Conservation (phyloP, 2,113 vertebrate genomes). For the Oreotragus oreotragus region DNA sequence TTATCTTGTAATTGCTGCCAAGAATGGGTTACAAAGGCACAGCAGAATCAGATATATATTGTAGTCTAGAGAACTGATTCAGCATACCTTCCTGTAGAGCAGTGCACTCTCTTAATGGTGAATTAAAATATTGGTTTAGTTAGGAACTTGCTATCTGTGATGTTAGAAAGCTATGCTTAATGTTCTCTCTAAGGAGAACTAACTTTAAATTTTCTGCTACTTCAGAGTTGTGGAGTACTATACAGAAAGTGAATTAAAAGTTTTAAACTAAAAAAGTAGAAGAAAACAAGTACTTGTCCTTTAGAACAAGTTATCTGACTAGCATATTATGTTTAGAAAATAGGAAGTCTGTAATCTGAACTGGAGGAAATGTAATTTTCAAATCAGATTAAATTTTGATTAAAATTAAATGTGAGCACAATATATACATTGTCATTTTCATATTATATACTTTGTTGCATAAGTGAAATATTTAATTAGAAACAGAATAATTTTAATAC, state of each 20-base stretch:
- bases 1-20: background rate
- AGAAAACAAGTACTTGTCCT: background rate
- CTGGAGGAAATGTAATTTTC: background rate
- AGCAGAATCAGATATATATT: background rate
- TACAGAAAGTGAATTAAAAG: background rate
- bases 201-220: background rate
- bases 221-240: background rate
- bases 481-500: background rate
- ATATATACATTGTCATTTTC: background rate
- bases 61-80: background rate
- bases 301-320: background rate
- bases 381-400: background rate
- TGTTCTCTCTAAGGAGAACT: background rate
- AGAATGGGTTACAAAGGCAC: background rate
- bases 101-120: background rate
- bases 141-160: background rate
- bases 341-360: background rate
- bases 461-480: background rate
- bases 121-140: slow-evolving; percentile 13
- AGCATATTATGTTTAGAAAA: background rate
- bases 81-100: background rate
- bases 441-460: background rate
- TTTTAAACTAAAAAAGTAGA: background rate
- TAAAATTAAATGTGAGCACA: background rate
- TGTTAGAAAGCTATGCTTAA: background rate